Evolutionary conservation across 2,113 vertebrate species (phyloP), one percentile per base, ranked within the genome.

Genomic region (Astur gentilis): DNA sequence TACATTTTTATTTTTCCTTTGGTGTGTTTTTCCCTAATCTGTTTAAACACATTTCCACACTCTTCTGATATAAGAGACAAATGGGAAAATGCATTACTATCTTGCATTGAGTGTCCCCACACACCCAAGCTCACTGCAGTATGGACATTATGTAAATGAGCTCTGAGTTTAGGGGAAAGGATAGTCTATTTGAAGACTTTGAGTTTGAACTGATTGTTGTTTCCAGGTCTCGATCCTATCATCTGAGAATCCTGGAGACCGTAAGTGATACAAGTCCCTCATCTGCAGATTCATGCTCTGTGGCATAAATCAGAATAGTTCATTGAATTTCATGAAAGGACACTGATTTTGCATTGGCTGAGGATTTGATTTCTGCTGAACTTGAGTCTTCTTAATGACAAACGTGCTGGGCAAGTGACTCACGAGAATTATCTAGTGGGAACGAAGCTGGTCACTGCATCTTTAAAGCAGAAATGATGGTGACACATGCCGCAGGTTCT

Each of bases 251-350:
- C 20, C 64, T 90, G 44, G 14, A 67, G n/a, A 40, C 61, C 38
- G 9, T 76, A 71, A 50, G 13, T 67, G 52, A 25, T 87, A 25
- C 18, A 73, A 91, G 22, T 79, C 14, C 9, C n/a, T 93, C 54
- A 29, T 91, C 73, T 83, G 25, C 34, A 83, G 36, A 65, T 95
- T 79, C 83, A 55, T 83, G 34, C 29, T 94, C 20, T 70, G 58
- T 66, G 26, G 45, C 36, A 87, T 89, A 94, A 94, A 92, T 89
- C 55, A 67, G 47, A 89, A 45, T 11, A 83, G 12, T 77, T 96
- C 20, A 69, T 47, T 80, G 40, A 76, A 79, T 97, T 93, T 92
- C 38, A 49, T 91, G 87, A 95, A 95, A 93, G 45, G 27, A 82
- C 14, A 50, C 49, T 91, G 81, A 91, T 95, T 97, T 95, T 91